Percentiles rank a stretch among this genome's conserved stretches.
Evolutionary conservation across 2,888 invertebrate genomes (phyloP).

Genomic region (Andrena haemorrhoa): DNA sequence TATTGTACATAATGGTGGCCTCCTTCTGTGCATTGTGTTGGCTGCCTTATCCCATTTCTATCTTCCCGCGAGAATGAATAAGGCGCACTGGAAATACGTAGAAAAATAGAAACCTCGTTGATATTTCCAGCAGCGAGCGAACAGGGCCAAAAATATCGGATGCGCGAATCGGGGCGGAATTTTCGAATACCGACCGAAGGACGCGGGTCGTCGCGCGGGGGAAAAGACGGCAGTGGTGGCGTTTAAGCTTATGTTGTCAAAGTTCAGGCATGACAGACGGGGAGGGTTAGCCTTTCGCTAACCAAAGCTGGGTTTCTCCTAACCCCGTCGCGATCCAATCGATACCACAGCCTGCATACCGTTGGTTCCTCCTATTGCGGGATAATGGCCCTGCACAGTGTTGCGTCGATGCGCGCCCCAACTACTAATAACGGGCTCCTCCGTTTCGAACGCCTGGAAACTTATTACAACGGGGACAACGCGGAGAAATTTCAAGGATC

Average conservation of each 20-base stretch:
- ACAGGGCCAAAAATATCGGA: background rate
- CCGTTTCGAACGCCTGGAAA: background rate
- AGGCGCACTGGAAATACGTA: background rate
- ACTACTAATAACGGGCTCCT: conserved; percentile 11
- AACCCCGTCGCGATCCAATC: conserved; percentile 59
- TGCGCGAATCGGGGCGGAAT: conserved; percentile 11
- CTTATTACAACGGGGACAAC: background rate
- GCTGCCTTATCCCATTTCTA: background rate
- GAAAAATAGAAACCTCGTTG: conserved; percentile 15
- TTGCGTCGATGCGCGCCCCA: background rate
- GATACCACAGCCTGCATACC: conserved; percentile 52
- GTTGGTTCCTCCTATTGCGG: conserved; percentile 28
- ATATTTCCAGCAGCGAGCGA: background rate
- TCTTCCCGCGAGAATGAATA: background rate
- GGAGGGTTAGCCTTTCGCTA: conserved; percentile 50
- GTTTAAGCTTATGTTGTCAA: conserved; percentile 53
- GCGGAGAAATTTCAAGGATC: background rate
- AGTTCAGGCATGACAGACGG: conserved; percentile 44
- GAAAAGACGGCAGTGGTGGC: conserved; percentile 37
- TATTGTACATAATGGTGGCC: background rate
- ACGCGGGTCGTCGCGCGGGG: conserved; percentile 2
- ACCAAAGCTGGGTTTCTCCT: conserved; percentile 54
- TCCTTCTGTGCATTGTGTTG: background rate
- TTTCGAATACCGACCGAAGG: conserved; percentile 21
- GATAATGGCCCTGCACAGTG: conserved; percentile 37